Conservation (phyloP, 2,113 vertebrate genomes). For the Nycticryphes semicollaris region DNA sequence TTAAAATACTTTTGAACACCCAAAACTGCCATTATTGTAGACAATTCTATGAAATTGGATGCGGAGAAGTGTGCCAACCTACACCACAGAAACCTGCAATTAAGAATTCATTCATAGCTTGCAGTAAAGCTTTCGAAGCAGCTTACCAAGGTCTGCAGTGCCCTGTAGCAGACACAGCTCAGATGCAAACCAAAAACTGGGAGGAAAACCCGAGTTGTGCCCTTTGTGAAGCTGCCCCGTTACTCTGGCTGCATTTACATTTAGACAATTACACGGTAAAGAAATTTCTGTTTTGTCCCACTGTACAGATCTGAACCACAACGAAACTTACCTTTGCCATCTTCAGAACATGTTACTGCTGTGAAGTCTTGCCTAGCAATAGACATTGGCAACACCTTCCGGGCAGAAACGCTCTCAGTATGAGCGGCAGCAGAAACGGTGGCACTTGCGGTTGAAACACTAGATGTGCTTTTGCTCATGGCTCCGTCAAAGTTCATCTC, state of each 20-base stretch:
- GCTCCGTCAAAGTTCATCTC: slow-evolving; percentile 73
- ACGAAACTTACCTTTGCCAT: slow-evolving; percentile 83
- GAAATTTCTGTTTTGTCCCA: neutral
- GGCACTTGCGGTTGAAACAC: slow-evolving; percentile 85
- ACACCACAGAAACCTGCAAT: neutral
- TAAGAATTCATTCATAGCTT: neutral
- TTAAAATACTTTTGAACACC: neutral
- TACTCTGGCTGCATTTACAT: neutral
- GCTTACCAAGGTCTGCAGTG: neutral
- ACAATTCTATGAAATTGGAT: neutral
- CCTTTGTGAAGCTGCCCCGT: neutral
- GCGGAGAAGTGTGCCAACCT: neutral
- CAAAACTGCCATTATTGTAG: neutral
- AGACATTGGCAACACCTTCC: slow-evolving; percentile 90
- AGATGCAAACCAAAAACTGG: neutral
- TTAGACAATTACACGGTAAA: neutral
- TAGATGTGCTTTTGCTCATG: slow-evolving; percentile 67
- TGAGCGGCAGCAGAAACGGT: slow-evolving; percentile 79
- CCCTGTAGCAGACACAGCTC: neutral
- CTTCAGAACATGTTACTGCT: slow-evolving; percentile 54
- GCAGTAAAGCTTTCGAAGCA: neutral
- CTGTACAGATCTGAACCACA: neutral
- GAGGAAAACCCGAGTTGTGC: neutral
- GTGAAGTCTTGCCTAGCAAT: slow-evolving; percentile 84
- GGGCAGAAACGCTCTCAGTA: slow-evolving; percentile 74